These are phyloP conservation scores for Melikaiella ostensackeni DNA, from an alignment of 2,888 invertebrate genomes.

Conservation along the genomic window DNA sequence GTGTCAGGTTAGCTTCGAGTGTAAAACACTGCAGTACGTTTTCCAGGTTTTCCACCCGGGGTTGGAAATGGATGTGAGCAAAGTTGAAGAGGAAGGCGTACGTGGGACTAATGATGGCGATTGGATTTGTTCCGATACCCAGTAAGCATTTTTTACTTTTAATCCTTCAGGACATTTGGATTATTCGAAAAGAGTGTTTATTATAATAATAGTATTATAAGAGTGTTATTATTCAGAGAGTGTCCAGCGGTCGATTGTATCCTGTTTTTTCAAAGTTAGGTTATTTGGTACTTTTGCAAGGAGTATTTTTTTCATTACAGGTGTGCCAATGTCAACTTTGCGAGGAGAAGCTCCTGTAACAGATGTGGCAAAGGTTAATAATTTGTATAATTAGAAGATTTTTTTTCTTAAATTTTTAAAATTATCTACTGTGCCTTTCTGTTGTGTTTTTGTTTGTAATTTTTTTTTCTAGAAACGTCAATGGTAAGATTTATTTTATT, in stretches of 20 bases:
- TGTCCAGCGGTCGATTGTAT: not conserved
- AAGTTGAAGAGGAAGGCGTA: conserved; percentile 71
- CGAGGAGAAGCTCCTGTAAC: conserved; percentile 92
- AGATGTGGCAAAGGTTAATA: conserved; percentile 88
- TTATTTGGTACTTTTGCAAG: conserved; percentile 2
- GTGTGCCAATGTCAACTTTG: conserved; percentile 97
- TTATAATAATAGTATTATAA: too few relatives aligned
- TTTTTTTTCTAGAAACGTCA: not conserved
- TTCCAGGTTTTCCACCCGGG: not conserved
- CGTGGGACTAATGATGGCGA: conserved; percentile 73
- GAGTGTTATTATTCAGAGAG: too few relatives aligned
- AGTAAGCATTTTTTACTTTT: conserved; percentile 63
- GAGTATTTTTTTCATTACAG: conserved; percentile 67
- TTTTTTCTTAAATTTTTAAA: conserved; percentile 10
- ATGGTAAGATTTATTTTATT: conserved; percentile 12
- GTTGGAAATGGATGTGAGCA: conserved; percentile 67
- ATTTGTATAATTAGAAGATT: conserved; percentile 20
- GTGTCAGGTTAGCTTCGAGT: not conserved
- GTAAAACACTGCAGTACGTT: not conserved
- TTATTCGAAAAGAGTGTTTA: conserved; percentile 1
- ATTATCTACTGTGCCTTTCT: not conserved
- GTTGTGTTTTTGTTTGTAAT: not conserved
- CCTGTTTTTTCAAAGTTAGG: conserved; percentile 1
- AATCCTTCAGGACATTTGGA: conserved; percentile 33
- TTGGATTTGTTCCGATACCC: conserved; percentile 74